Base-by-base conservation (phyloP, 2,113 vertebrate species). In the Furnarius figulus region DNA sequence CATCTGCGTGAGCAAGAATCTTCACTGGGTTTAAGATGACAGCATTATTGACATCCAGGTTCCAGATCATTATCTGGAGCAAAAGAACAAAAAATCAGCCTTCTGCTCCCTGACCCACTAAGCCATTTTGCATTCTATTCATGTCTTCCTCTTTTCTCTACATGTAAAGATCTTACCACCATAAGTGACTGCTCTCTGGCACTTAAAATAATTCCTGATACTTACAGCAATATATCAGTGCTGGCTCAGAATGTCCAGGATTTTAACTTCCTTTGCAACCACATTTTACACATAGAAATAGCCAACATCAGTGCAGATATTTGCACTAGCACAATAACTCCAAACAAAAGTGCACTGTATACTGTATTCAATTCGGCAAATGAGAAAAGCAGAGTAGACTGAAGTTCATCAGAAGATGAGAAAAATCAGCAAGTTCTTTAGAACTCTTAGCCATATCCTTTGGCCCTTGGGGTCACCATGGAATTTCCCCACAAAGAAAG, bases 1-100 rank as follows among this genome's bases (percentile, higher is more conserved):
- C 98, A 20, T 99, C 99, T 15, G 97, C 96, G 95, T 99, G 99
- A 90, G 95, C 96, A 49, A 99, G 98, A 77, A 98, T 98, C 96
- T 97, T 98, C 90, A 99, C 97, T 0, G 99, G 99, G 27, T 96
- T 98, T 10, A 97, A 97, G 68, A 99, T 98, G 49, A 99, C 96
- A 77, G 88, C 24, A 4, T 98, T 98, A 5, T 92, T 85, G 81
- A 96, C 98, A 76, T 98, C 98, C 89, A 99, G 98, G 93, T 99
- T 99, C 99, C 99, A 99, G 97, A 99, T 97, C 99, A 99, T 99
- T 87, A 99, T 96, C 99, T 99, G 97, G 4, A 62, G 6, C 9
- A 94, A 74, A 95, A 71, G 40, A 86, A 93, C 3, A 7, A 46
- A 80, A 82, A 50, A 56, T 96, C 42, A 96, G 66, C 8, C n/a